A percentile compares a stretch with the other conserved stretches of the same genome.
Evolutionary conservation across 2,797 vertebrate genomes (phyloP).

Genomic region (Babyrousa celebensis): DNA sequence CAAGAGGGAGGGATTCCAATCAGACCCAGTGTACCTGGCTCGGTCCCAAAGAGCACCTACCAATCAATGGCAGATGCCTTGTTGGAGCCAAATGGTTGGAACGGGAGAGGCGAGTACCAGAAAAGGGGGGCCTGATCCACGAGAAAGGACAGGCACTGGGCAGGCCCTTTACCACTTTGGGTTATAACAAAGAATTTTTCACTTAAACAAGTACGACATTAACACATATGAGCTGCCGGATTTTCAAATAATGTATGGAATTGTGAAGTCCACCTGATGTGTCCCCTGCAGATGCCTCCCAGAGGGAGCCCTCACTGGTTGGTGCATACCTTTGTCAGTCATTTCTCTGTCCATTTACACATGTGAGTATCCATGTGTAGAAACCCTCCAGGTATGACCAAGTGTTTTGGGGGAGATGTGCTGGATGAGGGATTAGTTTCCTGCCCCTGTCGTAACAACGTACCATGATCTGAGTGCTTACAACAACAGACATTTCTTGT

Average conservation of each 20-base stretch:
- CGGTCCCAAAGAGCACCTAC: neutral
- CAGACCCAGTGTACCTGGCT: neutral
- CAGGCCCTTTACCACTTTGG: too few species aligned
- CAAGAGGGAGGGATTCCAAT: accelerated
- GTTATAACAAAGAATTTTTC: neutral
- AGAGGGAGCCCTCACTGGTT: neutral
- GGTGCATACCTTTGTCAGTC: neutral
- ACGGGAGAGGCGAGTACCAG: neutral
- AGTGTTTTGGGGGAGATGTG: neutral
- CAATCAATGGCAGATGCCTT: neutral
- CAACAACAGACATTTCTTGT: neutral
- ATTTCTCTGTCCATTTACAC: too few species aligned
- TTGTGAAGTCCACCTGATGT: neutral
- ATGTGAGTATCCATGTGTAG: too few species aligned
- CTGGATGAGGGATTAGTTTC: neutral
- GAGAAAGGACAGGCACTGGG: neutral
- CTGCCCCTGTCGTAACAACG: neutral
- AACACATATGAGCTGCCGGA: neutral
- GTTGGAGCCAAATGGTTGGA: neutral
- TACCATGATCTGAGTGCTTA: neutral
- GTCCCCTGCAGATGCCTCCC: neutral
- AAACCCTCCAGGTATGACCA: neutral
- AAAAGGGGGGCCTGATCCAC: too few species aligned
- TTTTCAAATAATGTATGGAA: neutral
- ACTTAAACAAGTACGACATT: neutral